These are phyloP conservation scores for Spizella passerina DNA, from an alignment of 2,797 vertebrate genomes.

Conservation along the genomic window DNA sequence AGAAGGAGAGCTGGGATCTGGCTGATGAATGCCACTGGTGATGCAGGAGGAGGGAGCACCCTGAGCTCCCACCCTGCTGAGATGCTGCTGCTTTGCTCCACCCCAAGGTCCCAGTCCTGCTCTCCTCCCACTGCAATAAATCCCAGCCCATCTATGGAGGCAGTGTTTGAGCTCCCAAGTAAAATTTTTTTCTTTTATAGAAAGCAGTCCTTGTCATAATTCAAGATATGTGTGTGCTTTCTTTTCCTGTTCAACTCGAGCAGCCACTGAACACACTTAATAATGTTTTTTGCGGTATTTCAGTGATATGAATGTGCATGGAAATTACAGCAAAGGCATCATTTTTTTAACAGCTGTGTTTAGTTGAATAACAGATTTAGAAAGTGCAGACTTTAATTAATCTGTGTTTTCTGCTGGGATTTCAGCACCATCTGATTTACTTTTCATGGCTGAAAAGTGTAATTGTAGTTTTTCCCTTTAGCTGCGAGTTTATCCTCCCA, in stretches of 20 bases:
- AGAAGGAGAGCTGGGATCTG: not conserved
- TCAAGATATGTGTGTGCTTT: not conserved
- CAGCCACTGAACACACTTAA: not conserved
- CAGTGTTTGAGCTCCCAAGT: not conserved
- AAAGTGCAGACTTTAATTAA: slow-evolving; percentile 81
- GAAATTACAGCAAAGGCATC: slow-evolving; percentile 73
- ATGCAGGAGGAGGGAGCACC: not conserved
- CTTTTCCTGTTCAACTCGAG: not conserved
- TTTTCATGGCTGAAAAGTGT: slow-evolving; percentile 77
- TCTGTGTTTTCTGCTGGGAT: slow-evolving; percentile 80
- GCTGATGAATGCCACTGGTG: not conserved
- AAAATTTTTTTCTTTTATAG: not conserved
- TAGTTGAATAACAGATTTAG: slow-evolving; percentile 80
- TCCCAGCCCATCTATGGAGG: not conserved
- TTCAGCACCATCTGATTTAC: slow-evolving; percentile 79
- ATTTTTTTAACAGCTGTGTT: slow-evolving; percentile 79
- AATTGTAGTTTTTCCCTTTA: slow-evolving; percentile 73
- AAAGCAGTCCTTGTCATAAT: not conserved
- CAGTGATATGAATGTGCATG: slow-evolving; percentile 32
- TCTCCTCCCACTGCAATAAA: not conserved
- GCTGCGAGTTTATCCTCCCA: slow-evolving; percentile 64
- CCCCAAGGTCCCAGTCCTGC: not conserved
- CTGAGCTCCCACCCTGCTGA: not conserved
- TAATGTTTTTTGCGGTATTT: slow-evolving; percentile 41
- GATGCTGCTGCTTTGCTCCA: not conserved